A percentile compares a stretch with the other conserved stretches of the same genome.
These are phyloP conservation scores for Zosterops lateralis DNA, from an alignment of 2,113 vertebrate genomes.

Conservation along the genomic window DNA sequence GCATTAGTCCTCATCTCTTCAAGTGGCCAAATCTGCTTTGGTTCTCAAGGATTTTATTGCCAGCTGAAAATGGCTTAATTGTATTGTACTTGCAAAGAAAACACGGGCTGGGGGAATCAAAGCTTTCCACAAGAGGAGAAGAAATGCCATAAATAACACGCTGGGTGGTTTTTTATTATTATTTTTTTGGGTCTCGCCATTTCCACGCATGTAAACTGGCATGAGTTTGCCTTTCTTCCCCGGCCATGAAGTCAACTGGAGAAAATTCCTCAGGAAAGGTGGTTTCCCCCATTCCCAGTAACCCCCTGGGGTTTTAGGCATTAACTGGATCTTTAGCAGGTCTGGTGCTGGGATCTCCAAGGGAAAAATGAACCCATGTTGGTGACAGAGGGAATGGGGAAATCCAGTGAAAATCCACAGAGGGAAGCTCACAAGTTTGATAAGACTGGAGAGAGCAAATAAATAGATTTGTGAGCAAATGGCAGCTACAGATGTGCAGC, in stretches of 20 bases:
- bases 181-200: constrained; percentile 6
- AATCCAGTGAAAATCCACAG: not conserved
- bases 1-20: constrained; percentile 61
- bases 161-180: not conserved
- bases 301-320: constrained; percentile 28
- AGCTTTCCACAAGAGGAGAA: constrained; percentile 60
- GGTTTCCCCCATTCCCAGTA: constrained; percentile 47
- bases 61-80: constrained; percentile 62
- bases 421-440: not conserved
- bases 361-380: not conserved
- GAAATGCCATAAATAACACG: constrained; percentile 40
- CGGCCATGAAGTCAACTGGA: constrained; percentile 46
- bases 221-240: constrained; percentile 14
- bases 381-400: not conserved
- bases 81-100: constrained; percentile 44
- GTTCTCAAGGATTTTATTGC: constrained; percentile 57
- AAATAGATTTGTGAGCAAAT: not conserved
- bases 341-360: not conserved
- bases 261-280: constrained; percentile 46
- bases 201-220: constrained; percentile 50
- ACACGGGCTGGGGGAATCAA: constrained; percentile 48
- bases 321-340: not conserved
- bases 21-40: constrained; percentile 43
- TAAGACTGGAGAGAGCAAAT: not conserved
- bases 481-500: not conserved